phyloP scores from a whole-genome alignment of 2,797 vertebrate genomes.

The Dermochelys coriacea region DNA sequence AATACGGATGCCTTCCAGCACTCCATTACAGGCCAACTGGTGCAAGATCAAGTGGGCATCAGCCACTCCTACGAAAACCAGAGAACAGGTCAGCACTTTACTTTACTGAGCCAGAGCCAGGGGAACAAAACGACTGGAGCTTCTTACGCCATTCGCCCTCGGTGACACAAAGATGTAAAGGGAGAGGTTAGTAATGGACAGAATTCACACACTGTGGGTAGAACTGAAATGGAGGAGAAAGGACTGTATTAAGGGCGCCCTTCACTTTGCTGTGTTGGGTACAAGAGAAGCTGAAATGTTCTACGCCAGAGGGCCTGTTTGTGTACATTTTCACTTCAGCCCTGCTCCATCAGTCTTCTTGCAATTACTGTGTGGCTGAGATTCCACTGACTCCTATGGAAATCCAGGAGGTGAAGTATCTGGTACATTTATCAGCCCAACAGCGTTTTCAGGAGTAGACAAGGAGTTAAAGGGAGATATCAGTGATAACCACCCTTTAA shows the following conservation, averaged over 20 bases:
- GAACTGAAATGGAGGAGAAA: background rate
- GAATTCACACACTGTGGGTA: too few species aligned
- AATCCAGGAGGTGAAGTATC: background rate
- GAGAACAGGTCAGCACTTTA: background rate
- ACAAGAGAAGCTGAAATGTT: background rate
- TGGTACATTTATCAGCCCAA: background rate
- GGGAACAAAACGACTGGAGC: background rate
- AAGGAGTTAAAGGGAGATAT: constrained; percentile 12
- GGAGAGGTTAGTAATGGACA: too few species aligned
- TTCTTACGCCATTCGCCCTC: background rate
- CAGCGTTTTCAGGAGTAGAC: background rate
- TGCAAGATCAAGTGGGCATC: constrained; percentile 82
- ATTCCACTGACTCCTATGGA: background rate
- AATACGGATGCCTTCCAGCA: constrained; percentile 84
- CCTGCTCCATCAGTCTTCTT: background rate
- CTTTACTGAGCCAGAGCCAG: background rate
- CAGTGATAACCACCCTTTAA: background rate
- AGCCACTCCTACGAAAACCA: constrained; percentile 74
- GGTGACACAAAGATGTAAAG: background rate
- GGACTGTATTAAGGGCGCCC: background rate
- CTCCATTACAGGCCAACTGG: constrained; percentile 83
- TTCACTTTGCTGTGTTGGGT: background rate
- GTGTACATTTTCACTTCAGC: background rate
- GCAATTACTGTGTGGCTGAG: background rate
- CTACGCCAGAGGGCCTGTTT: background rate